Percentiles rank a stretch among this genome's conserved stretches.
phyloP scores from a whole-genome alignment of 1,140 invertebrate genomes.

The Antheraea pernyi region DNA sequence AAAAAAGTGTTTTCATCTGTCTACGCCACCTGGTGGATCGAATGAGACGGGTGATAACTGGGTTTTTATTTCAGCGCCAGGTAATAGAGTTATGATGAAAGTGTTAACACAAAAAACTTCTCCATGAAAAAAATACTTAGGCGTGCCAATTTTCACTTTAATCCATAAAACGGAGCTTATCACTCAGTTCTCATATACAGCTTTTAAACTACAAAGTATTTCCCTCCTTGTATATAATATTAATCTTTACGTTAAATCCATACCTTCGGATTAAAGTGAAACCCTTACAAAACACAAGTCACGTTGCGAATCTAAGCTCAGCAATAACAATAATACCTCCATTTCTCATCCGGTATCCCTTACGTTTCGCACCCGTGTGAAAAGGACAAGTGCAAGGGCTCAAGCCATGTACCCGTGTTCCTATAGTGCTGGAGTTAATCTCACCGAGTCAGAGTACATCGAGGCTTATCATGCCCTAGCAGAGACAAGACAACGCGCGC shows the following conservation, averaged over 20 bases:
- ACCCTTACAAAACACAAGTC: not conserved
- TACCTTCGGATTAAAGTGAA: not conserved
- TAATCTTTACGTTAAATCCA: not conserved
- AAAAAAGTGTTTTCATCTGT: too few relatives aligned
- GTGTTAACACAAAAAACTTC: too few relatives aligned
- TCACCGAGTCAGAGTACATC: conserved; percentile 6
- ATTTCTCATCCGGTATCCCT: conserved; percentile 6
- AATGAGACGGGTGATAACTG: too few relatives aligned
- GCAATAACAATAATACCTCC: not conserved
- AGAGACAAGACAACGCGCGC: conserved; percentile 31
- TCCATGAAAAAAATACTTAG: too few relatives aligned
- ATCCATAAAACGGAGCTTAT: too few relatives aligned
- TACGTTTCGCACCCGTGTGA: not conserved
- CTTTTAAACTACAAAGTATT: too few relatives aligned
- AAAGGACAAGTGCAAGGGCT: not conserved
- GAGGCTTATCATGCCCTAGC: conserved; percentile 25
- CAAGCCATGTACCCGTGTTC: not conserved
- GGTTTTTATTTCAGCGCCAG: too few relatives aligned
- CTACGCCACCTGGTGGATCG: too few relatives aligned
- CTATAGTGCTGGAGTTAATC: conserved; percentile 10
- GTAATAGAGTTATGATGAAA: too few relatives aligned
- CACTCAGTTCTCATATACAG: too few relatives aligned
- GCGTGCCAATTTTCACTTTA: too few relatives aligned
- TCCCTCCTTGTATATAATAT: not conserved
- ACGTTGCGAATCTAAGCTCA: not conserved